Base-by-base conservation (phyloP, 2,113 vertebrate species). In the Dissostichus mawsoni region DNA sequence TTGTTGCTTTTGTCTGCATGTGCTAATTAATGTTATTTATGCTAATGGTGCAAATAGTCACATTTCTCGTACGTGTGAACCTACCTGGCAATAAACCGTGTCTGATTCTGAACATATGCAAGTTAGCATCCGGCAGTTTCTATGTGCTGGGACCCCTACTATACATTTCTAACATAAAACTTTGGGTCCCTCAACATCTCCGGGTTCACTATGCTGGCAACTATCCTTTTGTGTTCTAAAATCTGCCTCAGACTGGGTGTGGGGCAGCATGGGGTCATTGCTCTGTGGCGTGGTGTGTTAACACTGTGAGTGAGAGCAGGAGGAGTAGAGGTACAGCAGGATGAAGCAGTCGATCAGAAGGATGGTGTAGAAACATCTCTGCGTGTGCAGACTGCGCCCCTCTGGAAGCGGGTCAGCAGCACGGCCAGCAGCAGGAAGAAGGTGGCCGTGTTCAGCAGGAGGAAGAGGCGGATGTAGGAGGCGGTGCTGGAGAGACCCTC, bases 361-460 rank as follows among this genome's bases (percentile, higher is more conserved):
- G 84, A 98, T 93, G 76, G 94, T 95, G 84, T 99, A 99, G 62
- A 99, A 96, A 73, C 96, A 98, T 78, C 96, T 95, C 91, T 99
- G 97, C 11, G 96, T 94, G 77, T 97, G 95, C 47, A 98, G 94
- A 87, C 96, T 98, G 59, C 96, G 96, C 29, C 95, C 83, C 94
- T 96, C 90, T 97, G 96, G 78, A 98, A 97, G 68, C 96, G 97
- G 0, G 96, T 98, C 83, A 99, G 90, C 74, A 98, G 94, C 92
- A 97, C 94, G 9, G 97, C 95, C 88, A 99, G 87, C 91, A 99
- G 96, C 88, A 97, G 90, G 65, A 99, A 96, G 92, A 99, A 99
- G 66, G 97, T 98, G 52, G 95, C 94, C n/a, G 97, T 99, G 93
- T 99, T 99, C 83, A 98, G 91, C 71, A 99, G 95, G 36, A 99